Conservation (phyloP, 2,113 vertebrate species). For the Grammomys surdaster region DNA sequence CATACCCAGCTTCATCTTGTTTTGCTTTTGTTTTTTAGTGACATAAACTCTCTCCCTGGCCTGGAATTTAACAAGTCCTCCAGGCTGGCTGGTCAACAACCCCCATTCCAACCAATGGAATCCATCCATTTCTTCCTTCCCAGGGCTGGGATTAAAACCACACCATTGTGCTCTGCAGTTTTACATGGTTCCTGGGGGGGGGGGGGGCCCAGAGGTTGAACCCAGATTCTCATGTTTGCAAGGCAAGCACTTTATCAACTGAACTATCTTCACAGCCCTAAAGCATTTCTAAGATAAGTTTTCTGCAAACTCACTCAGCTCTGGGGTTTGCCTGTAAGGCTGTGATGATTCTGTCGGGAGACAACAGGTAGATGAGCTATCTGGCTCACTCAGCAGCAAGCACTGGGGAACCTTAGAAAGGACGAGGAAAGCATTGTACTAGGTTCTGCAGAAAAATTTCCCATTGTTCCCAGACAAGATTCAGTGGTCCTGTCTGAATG, state of each 20-base stretch:
- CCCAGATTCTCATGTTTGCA: not conserved
- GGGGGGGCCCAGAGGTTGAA: too few species aligned
- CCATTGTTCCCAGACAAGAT: not conserved
- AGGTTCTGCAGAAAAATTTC: not conserved
- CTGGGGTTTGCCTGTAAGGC: not conserved
- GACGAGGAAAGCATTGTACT: not conserved
- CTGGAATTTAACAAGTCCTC: not conserved
- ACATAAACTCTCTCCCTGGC: not conserved
- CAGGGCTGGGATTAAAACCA: not conserved
- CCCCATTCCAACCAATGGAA: too few species aligned
- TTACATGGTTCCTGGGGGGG: not conserved
- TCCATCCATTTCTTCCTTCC: not conserved
- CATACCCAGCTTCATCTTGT: not conserved
- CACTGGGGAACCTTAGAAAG: not conserved
- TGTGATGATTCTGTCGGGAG: not conserved
- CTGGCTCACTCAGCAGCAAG: not conserved
- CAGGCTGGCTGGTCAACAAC: not conserved
- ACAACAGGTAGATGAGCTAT: not conserved
- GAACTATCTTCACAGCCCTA: not conserved
- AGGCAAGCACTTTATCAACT: not conserved
- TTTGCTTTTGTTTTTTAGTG: not conserved
- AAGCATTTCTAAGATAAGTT: slow-evolving; percentile 31
- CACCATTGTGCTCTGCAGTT: not conserved
- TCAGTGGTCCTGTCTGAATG: not conserved
- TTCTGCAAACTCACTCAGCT: not conserved